Percentiles rank a stretch among this genome's conserved stretches.
phyloP scores from a whole-genome alignment of 2,888 invertebrate species.

The Lasioglossum calceatum region DNA sequence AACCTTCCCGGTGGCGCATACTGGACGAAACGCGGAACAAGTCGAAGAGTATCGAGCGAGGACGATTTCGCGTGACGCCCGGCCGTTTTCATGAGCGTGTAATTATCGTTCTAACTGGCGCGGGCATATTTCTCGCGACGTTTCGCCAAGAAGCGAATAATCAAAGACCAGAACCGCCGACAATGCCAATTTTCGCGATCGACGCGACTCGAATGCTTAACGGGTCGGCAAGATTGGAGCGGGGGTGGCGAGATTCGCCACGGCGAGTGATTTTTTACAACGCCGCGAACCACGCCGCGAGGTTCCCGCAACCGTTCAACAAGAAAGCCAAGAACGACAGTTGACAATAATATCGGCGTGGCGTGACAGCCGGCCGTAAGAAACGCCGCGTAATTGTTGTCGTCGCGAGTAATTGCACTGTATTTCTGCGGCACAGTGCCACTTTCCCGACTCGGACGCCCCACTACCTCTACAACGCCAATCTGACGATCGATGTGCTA shows the following conservation, averaged over 20 bases:
- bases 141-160: conserved; percentile 55
- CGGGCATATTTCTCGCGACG: conserved; percentile 59
- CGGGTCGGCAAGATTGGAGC: conserved; percentile 36
- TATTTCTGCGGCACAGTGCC: conserved; percentile 62
- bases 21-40: conserved; percentile 4
- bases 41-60: conserved; percentile 48
- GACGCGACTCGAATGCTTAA: conserved; percentile 21
- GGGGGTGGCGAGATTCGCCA: neutral
- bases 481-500: conserved; percentile 68
- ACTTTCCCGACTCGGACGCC: conserved; percentile 30
- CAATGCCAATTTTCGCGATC: conserved; percentile 39
- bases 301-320: neutral
- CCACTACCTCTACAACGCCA: conserved; percentile 9
- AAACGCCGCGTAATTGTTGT: conserved; percentile 74
- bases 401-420: conserved; percentile 71
- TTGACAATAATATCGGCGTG: conserved; percentile 59
- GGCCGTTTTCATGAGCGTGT: conserved; percentile 63
- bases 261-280: conserved; percentile 44
- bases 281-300: conserved; percentile 1
- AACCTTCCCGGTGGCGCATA: neutral
- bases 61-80: conserved; percentile 63
- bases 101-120: conserved; percentile 69
- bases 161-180: conserved; percentile 59
- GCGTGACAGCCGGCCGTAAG: conserved; percentile 78
- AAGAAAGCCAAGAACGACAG: conserved; percentile 3